A percentile compares a stretch with the other conserved stretches of the same genome.
Conservation (phyloP, 2,113 vertebrate species). For the Coregonus clupeaformis region DNA sequence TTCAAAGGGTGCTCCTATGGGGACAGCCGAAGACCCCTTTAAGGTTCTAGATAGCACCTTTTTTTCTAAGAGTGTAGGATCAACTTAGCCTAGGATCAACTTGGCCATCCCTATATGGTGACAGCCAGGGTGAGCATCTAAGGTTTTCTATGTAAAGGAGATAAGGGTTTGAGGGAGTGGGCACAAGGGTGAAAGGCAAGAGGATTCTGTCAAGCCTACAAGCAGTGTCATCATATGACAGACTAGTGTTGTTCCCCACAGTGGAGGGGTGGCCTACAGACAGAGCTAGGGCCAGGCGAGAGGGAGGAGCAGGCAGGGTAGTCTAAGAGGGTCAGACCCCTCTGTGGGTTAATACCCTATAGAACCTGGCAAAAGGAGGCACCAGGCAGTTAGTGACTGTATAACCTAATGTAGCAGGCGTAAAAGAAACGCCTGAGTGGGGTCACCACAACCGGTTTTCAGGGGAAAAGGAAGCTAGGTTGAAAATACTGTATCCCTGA, state of each 20-base stretch:
- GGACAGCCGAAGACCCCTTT: no score
- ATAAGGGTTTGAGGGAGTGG: background rate
- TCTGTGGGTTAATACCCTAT: slow-evolving; percentile 34
- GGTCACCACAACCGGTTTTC: no score
- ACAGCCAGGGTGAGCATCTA: background rate
- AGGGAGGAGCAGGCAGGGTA: slow-evolving; percentile 22
- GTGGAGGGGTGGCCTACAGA: background rate
- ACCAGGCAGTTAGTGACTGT: slow-evolving; percentile 16
- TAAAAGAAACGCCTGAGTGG: no score
- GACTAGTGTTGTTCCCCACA: background rate
- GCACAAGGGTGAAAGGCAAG: background rate
- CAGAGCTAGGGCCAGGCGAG: slow-evolving; percentile 1
- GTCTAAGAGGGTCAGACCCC: background rate
- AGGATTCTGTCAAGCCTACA: background rate
- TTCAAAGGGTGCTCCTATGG: no score
- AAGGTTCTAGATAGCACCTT: no score
- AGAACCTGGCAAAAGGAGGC: slow-evolving; percentile 21
- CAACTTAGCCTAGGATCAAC: no score
- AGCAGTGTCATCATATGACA: background rate
- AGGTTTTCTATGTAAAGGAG: background rate
- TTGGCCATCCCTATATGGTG: background rate
- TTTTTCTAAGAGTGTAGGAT: no score
- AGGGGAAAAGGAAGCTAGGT: no score
- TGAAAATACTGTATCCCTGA: no score
- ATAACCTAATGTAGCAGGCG: background rate